Evolutionary conservation across 92 coral and sea anemone species (phyloP), one percentile per base, ranked within the genome.

Genomic region (Parazoanthus swiftii): DNA sequence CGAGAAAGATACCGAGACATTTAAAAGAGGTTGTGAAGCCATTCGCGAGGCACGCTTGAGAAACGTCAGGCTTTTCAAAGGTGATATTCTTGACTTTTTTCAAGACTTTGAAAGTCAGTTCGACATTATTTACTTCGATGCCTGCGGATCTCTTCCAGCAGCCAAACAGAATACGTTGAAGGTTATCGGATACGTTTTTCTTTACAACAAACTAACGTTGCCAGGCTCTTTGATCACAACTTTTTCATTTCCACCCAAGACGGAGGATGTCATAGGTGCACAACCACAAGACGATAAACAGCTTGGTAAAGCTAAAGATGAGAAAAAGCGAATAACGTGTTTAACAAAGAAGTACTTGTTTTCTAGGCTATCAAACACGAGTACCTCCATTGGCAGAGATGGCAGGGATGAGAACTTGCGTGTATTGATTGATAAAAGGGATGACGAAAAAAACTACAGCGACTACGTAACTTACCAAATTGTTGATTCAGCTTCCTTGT

Each of bases 91-190:
- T 2, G 76, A 36, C 21, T 81, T 79, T 63, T 43, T 90, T 63
- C 74, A 29, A 77, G 81, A 81, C 20, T 33, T 63, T n/a, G 36
- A 83, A 77, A 86, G 76, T 18, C 89, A 85, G 91, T 88, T 85
- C 76, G 93, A 91, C 72, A 91, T 91, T 38, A 91, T 91, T 76
- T 88, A 91, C 87, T 76, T 78, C 56, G 93, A 91, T 71, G 93
- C 93, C 9, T 88, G 93, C n/a, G 91, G 91, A 2, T 4, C 82
- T 18, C 89, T 91, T 68, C 91, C 91, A 73, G 29, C 91, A 25
- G 36, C 29, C 29, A 72, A 39, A 74, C 93, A 91, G 58, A 74
- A 73, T 0, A 91, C 91, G 1, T 77, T 91, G 50, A 85, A 88
- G 35, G 35, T 77, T 16, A 88, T 91, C 33, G 93, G 93, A 0